Evolutionary conservation across 92 coral and sea anemone genomes (phyloP), one percentile per base, ranked within the genome.

Genomic region (Blastomussa wellsi): DNA sequence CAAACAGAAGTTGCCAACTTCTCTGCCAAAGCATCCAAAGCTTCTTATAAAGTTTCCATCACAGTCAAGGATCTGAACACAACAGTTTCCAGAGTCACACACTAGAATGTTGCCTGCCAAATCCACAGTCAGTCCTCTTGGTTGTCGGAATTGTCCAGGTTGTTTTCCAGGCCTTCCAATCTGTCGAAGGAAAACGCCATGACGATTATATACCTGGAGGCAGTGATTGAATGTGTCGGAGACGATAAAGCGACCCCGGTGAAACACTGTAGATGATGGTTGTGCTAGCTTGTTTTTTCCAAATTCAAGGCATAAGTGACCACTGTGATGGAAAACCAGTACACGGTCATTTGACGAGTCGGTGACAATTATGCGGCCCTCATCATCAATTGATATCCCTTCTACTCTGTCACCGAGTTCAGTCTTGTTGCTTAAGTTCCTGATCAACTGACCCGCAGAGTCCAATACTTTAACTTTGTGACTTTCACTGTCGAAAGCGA

Each of bases 181-280:
- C 52, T 88, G 83, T 72, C 82, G 84, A 11, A 76, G 68, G 57
- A 84, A 91, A 70, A 80, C 51, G 9, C 94, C 94, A 35, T 88
- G 78, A 20, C 91, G 82, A 76, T 91, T 87, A 67, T 79, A 91
- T 31, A 91, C 82, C 85, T 91, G 88, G 0, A 91, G 87, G 65
- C 94, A 91, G 90, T 91, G 89, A 53, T 91, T 88, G 38, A 88
- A 85, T 33, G 94, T 91, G 72, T 91, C 94, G 5, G 94, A 91
- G 5, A 91, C 94, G 44, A 91, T 85, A 78, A 88, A 91, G 37
- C 72, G 88, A 12, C 88, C 94, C 35, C 82, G 87, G 57, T 84
- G 75, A 74, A 87, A 91, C 72, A 91, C 90, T 10, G 92, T 90
- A 72, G 81, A 84, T 3, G 94, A 88, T 80, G 94, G 94, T 12